Percentiles rank a stretch among this genome's conserved stretches.
phyloP scores from a whole-genome alignment of 2,113 vertebrate species.

The Daboia siamensis region DNA sequence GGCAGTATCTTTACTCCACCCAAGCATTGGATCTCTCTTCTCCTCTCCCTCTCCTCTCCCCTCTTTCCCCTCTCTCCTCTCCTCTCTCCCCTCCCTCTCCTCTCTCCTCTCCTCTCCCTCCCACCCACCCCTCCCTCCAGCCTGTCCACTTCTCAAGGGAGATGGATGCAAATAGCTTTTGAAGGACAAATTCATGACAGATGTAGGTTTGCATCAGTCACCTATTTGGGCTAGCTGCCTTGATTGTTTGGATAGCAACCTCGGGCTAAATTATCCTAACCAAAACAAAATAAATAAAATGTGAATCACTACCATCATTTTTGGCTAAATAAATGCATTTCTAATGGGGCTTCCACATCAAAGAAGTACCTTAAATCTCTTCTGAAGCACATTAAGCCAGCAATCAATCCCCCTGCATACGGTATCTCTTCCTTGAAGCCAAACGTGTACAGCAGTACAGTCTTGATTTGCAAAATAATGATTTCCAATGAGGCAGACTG shows the following conservation, averaged over 20 bases:
- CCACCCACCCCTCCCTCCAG: background rate
- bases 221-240: background rate
- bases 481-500: background rate
- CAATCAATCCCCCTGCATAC: background rate
- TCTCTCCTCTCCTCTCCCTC: accelerated
- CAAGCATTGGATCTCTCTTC: background rate
- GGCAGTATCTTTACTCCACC: background rate
- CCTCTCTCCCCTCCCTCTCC: too few species aligned
- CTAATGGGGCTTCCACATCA: background rate
- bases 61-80: too few species aligned
- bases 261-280: background rate
- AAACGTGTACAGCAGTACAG: background rate
- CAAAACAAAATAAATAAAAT: background rate
- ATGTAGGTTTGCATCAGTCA: background rate
- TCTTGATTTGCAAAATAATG: background rate
- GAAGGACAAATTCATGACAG: background rate
- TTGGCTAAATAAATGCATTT: background rate
- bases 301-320: background rate
- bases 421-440: background rate
- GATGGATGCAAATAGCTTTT: background rate
- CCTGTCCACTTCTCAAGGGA: background rate
- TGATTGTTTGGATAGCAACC: background rate
- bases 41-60: too few species aligned
- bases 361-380: background rate
- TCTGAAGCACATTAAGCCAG: background rate